Conservation (phyloP, 2,888 invertebrate genomes). For the Cybosia mesomella region DNA sequence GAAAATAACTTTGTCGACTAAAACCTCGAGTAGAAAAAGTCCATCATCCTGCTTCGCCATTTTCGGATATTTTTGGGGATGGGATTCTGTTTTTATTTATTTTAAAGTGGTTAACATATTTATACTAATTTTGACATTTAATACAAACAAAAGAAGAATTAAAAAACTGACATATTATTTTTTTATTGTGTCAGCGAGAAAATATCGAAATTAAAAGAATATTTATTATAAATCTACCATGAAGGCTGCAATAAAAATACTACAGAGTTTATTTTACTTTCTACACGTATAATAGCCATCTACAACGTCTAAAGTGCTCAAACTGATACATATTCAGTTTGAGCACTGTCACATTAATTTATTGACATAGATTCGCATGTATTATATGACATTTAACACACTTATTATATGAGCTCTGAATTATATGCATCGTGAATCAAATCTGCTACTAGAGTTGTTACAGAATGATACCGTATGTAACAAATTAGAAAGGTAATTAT, state of each 20-base stretch:
- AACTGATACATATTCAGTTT: too few species aligned
- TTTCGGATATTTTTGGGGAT: constrained; percentile 63
- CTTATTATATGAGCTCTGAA: too few species aligned
- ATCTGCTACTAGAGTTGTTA: too few species aligned
- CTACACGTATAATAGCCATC: too few species aligned
- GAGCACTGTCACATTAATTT: too few species aligned
- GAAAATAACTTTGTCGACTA: constrained; percentile 85
- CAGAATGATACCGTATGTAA: too few species aligned
- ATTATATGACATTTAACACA: too few species aligned
- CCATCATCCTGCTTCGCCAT: constrained; percentile 85
- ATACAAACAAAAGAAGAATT: constrained; percentile 58
- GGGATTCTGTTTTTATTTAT: constrained; percentile 60
- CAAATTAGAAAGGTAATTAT: too few species aligned
- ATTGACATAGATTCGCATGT: too few species aligned
- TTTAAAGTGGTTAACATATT: constrained; percentile 47
- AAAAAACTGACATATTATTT: constrained; percentile 5
- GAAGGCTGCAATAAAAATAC: not conserved
- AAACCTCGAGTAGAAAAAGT: constrained; percentile 88
- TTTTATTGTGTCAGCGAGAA: not conserved
- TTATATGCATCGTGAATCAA: too few species aligned
- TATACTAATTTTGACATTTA: constrained; percentile 56
- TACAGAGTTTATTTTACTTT: too few species aligned
- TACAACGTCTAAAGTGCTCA: too few species aligned
- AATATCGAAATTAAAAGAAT: constrained; percentile 6
- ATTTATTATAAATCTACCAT: not conserved